phyloP scores from a whole-genome alignment of 2,888 invertebrate species.

The Acleris sparsana region DNA sequence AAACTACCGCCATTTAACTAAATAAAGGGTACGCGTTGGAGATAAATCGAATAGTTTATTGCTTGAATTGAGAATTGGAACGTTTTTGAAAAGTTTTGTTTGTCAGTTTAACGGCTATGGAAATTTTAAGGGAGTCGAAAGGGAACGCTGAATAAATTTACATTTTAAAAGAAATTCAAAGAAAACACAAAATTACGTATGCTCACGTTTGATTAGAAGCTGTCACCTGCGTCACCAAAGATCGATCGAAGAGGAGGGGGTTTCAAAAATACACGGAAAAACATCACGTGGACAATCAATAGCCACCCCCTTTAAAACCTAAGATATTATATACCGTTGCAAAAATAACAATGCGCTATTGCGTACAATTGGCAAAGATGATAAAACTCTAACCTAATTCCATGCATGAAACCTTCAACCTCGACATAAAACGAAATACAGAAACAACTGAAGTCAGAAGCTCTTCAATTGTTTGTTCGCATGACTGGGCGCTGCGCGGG shows the following conservation, averaged over 20 bases:
- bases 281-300: too few relatives aligned
- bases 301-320: too few relatives aligned
- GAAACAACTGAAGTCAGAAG: constrained; percentile 1
- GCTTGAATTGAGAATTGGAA: constrained; percentile 38
- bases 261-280: too few relatives aligned
- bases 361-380: too few relatives aligned
- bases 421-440: background rate
- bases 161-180: background rate
- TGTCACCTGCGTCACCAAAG: too few relatives aligned
- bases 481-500: constrained; percentile 24
- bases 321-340: too few relatives aligned
- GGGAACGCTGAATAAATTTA: background rate
- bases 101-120: constrained; percentile 11
- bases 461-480: constrained; percentile 29
- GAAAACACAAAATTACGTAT: too few relatives aligned
- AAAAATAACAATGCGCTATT: too few relatives aligned
- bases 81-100: constrained; percentile 32
- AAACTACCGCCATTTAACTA: constrained; percentile 52
- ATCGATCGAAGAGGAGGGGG: too few relatives aligned
- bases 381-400: too few relatives aligned
- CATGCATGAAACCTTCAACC: too few relatives aligned
- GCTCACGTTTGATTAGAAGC: too few relatives aligned
- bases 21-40: constrained; percentile 43
- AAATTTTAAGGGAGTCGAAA: constrained; percentile 4
- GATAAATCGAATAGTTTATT: constrained; percentile 48